Base-by-base conservation (phyloP, 64 coral and sea anemone species). In the Pachyseris speciosa region DNA sequence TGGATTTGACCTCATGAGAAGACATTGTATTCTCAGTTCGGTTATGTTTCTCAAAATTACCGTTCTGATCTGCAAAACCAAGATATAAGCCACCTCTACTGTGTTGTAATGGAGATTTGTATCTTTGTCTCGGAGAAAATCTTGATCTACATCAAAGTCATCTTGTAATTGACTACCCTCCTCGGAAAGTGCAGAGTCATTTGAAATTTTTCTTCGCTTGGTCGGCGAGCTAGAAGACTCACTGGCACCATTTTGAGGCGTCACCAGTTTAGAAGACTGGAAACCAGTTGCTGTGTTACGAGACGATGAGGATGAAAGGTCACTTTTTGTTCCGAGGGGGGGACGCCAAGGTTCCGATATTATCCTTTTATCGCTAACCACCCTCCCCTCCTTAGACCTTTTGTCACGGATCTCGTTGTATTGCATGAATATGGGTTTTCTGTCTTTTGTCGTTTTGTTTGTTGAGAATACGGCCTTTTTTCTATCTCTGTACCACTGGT, bases 341-440 rank as follows among this genome's bases (percentile, higher is more conserved):
- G 34, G 53, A 4, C 24, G 11, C 52, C 53, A 40, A n/a, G 77
- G 53, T 24, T 81, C 77, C 26, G 77, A 81, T 0, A 58, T 1
- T 81, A 51, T 81, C 15, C 52, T 81, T 28, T 37, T 39, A 26
- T 37, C 77, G 29, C 13, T 61, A n/a, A 81, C 53, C 22, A 81
- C 49, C 53, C 12, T 81, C 2, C 89, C 89, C 33, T 92, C 89
- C 39, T 83, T 47, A 33, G 51, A 69, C 8, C 89, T 26, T 29
- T 70, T 80, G 45, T 83, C 67, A 4, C 89, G 89, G 13, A 92
- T 84, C 38, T 92, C 89, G 67, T 92, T 92, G 42, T 92, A 92
- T 34, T 92, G 78, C 89, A 84, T 92, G 68, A 92, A 92, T 39
- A 92, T 84, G 7, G 89, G 84, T 84, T 84, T 24, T 92, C 89